Base-by-base conservation (phyloP, 1,140 invertebrate genomes). In the Campoletis sonorensis region DNA sequence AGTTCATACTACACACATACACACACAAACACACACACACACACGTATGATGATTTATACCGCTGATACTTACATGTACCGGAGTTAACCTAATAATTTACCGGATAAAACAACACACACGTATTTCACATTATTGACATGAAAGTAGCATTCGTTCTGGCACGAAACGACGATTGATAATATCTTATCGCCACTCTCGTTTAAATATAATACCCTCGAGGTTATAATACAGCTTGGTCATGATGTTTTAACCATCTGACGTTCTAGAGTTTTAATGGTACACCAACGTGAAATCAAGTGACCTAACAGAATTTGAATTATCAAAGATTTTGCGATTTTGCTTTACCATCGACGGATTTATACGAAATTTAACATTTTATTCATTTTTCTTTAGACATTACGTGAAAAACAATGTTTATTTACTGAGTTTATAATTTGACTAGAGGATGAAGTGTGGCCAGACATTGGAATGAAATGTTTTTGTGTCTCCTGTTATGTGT, bases 141-240 rank as follows among this genome's bases (percentile, higher is more conserved):
- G 70, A 72, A 72, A 72, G 37, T 72, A 23, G 21, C 70, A 23
- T 72, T 72, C 70, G 37, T 72, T 72, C 70, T 72, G 21, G 37
- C 70, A 72, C 37, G 70, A 72, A 72, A 72, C n/a, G 37, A 49
- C 21, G 70, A 40, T 72, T 72, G 70, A 72, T 72, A 45, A 49
- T 72, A 72, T 72, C 70, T 72, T 72, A 72, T 72, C 70, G 70
- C 2, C n/a, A 3, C 21, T 21, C 70, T 49, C 15, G 33, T 72
- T 72, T 72, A 72, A 72, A 64, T 64, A 72, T 49, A 49, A 72
- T 72, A 49, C 70, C 40, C 70, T 40, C 37, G 70, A 72, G 37
- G 70, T 49, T 49, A 49, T 45, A 72, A 49, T 11, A 72, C 4
- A n/a, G 21, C 70, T 37, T 40, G 33, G 37, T 72, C 30, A 16